Evolutionary conservation across 2,797 vertebrate species (phyloP).

Genomic region (Lepidocolaptes lacrymiger): DNA sequence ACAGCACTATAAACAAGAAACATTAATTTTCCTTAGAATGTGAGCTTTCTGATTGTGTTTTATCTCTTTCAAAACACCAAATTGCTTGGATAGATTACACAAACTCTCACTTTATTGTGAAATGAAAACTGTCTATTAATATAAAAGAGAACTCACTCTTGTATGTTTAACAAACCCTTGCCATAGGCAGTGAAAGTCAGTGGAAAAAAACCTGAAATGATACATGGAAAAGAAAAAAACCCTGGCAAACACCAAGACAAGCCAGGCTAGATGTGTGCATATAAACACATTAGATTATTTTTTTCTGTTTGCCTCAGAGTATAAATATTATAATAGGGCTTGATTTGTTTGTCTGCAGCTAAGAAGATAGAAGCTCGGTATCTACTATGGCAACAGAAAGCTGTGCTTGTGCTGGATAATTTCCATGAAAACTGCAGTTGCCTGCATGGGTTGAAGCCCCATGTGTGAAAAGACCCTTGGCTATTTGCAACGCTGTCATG

Average conservation of each 20-base stretch:
- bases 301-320: slow-evolving; percentile 24
- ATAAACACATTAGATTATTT: slow-evolving; percentile 1
- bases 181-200: background rate
- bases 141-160: background rate
- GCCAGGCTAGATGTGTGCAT: background rate
- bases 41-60: background rate
- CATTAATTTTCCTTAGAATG: background rate
- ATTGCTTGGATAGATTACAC: background rate
- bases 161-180: slow-evolving; percentile 12
- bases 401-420: slow-evolving; percentile 4
- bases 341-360: slow-evolving; percentile 9
- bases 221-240: background rate
- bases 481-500: background rate
- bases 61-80: background rate
- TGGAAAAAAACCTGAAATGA: background rate
- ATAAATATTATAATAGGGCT: slow-evolving; percentile 19
- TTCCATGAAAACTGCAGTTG: slow-evolving; percentile 10
- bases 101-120: background rate
- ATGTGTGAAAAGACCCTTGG: background rate
- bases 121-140: background rate
- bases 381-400: slow-evolving; percentile 41
- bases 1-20: background rate
- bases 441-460: background rate
- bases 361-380: background rate
- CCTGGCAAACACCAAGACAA: background rate